Base-by-base conservation (phyloP, 2,797 vertebrate species). In the Pogonophryne albipinna region DNA sequence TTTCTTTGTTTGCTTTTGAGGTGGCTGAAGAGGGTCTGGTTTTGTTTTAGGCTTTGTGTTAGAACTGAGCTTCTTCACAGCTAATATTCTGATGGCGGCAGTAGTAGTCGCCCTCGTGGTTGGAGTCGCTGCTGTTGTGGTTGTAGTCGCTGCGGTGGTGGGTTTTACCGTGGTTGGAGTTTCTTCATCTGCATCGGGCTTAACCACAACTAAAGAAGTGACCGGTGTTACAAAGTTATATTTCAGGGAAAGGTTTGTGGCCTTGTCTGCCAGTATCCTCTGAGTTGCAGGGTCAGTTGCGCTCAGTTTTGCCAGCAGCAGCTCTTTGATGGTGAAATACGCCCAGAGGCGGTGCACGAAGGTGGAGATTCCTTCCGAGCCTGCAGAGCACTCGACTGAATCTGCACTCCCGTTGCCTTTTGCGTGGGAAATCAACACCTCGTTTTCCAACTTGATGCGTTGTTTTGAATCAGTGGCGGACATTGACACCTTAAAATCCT, bases 161-260 rank as follows among this genome's bases (percentile, higher is more conserved):
- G 92, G 71, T 63, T 76, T 83, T 12, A 60, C 51, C 3, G 91
- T 91, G n/a, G 88, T 85, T 15, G 91, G 74, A 57, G 66, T 74
- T 38, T 60, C 76, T 73, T 95, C 92, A 53, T 92, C 91, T n/a
- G 81, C 86, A 55, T 95, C 95, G 3, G 95, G 96, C 69, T 95
- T 95, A 2, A 96, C 93, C 12, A 97, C 92, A 12, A 97, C 94
- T 85, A 97, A 86, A 50, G 96, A 97, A 14, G 96, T 97, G 68
- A 97, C 91, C 0, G 95, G 95, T 14, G 96, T 96, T 13, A 97
- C 96, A 73, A 97, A 97, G 84, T 96, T 97, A 70, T 97, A 96
- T 78, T 95, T 93, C 6, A 97, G 93, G 1, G 96, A 97, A 13
- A 98, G 91, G 46, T 95, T 96, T 74, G 95, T 95, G 56, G 96